phyloP scores from a whole-genome alignment of 2,113 vertebrate species.

The Deroptyus accipitrinus region DNA sequence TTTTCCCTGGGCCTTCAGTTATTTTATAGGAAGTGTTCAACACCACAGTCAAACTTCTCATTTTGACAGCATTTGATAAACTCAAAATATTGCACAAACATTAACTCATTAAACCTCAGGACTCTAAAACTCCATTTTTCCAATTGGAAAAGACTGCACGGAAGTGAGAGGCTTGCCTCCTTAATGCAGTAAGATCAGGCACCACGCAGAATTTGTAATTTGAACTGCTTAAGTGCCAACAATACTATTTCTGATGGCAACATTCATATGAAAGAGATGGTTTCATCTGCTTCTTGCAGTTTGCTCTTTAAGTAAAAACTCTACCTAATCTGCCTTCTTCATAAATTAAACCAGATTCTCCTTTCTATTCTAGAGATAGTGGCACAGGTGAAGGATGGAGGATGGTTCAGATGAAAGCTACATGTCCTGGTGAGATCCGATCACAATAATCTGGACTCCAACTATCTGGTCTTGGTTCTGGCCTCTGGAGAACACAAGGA shows the following conservation, averaged over 20 bases:
- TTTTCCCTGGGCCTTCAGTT: not conserved
- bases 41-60: not conserved
- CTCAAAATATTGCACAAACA: not conserved
- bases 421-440: not conserved
- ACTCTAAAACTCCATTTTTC: not conserved
- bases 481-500: not conserved
- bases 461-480: fast-evolving
- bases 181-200: not conserved
- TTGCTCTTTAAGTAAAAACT: not conserved
- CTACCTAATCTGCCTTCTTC: not conserved
- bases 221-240: not conserved
- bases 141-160: not conserved
- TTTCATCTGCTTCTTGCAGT: not conserved
- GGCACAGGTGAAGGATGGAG: not conserved
- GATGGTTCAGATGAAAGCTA: not conserved
- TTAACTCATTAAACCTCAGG: not conserved
- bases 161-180: not conserved
- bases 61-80: not conserved
- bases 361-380: not conserved
- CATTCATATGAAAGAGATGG: not conserved
- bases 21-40: not conserved
- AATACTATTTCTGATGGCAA: not conserved
- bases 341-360: not conserved
- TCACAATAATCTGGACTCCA: not conserved
- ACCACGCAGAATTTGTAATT: not conserved